These are phyloP conservation scores for Augochlorella aurata DNA, from an alignment of 2,888 invertebrate species.

Conservation along the genomic window DNA sequence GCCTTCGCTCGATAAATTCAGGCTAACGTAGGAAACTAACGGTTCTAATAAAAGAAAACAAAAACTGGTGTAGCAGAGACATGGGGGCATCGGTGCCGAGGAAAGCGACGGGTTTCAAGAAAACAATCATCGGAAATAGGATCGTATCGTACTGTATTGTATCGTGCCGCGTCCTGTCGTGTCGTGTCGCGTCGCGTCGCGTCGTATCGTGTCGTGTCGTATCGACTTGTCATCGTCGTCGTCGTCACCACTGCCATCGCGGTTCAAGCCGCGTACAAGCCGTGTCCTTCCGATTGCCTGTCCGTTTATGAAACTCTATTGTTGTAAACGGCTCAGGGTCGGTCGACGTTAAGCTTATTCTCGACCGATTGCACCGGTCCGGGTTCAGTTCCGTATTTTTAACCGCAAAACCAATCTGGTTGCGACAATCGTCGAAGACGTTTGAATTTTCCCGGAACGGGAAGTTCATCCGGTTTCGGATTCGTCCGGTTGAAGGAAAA, in stretches of 20 bases:
- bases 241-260: neutral
- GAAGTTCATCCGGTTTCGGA: no score
- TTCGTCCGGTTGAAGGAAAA: no score
- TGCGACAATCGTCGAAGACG: no score
- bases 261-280: neutral
- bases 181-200: no score
- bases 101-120: neutral
- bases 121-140: neutral
- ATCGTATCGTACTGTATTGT: neutral
- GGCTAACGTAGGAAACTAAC: neutral
- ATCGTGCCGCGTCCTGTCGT: no score
- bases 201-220: neutral
- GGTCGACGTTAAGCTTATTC: neutral
- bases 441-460: no score
- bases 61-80: neutral
- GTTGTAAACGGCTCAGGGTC: constrained; percentile 50
- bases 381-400: neutral
- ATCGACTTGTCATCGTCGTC: neutral
- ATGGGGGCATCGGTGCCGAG: neutral
- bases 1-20: neutral
- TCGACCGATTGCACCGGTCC: neutral
- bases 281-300: neutral
- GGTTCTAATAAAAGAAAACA: neutral
- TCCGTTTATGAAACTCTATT: constrained; percentile 40
- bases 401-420: neutral